Evolutionary conservation across 2,113 vertebrate species (phyloP), one percentile per base, ranked within the genome.

Genomic region (Aramus guarauna): DNA sequence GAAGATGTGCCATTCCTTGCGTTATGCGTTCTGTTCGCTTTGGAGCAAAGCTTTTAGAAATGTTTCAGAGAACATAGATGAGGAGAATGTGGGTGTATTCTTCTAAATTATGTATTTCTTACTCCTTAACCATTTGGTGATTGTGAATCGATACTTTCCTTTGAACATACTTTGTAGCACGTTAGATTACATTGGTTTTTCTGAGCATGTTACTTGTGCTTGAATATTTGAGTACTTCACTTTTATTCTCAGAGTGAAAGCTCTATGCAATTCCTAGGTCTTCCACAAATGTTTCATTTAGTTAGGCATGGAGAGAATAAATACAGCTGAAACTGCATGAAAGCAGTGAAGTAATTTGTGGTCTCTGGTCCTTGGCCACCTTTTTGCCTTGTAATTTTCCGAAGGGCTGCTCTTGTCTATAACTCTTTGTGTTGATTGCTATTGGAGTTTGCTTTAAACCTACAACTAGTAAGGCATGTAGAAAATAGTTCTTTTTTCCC

Each of bases 321-420:
- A 67, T 78, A 45, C 23, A 30, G 69, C 52, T 94, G 73, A 85
- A 94, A 82, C 50, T 75, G 60, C 39, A 68, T 50, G 66, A 66
- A 94, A 74, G 85, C 37, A 75, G 64, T 89, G 43, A 78, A 68
- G 52, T 77, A 81, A 64, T 82, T 82, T 78, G 36, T 85, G 66
- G 27, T 85, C 66, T 92, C 52, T 85, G 39, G 30, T 78, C 19
- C 17, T 72, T 79, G 73, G 86, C 68, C 17, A 52, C 53, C 16
- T 76, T 92, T 89, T 94, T 87, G 43, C 53, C 48, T 62, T 95
- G 30, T 91, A 41, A 87, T 91, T 94, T 92, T 94, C 88, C 62
- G 68, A 64, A 91, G 73, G 39, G 17, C 27, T 75, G 32, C 73
- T 92, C 34, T 74, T 37, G 10, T 84, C 85, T 80, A 12, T 53